Evolutionary conservation across 2,888 invertebrate species (phyloP), one percentile per base, ranked within the genome.

Genomic region (Mellilla xanthometata): DNA sequence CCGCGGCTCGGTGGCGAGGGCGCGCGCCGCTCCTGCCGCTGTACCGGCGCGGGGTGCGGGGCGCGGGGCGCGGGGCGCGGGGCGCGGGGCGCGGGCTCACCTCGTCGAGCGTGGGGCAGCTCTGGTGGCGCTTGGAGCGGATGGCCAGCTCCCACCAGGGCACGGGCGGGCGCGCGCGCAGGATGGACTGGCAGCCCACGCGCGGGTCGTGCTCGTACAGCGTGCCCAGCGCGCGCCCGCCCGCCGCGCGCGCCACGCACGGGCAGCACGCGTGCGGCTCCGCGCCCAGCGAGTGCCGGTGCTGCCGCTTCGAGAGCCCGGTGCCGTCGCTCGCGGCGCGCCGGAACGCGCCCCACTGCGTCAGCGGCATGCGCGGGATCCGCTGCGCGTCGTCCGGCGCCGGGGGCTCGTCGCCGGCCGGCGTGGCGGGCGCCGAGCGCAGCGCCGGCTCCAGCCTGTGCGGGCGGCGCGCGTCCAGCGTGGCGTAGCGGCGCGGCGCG

Each of bases 81-180:
- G 68, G 68, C 73, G 68, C 70, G 59, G 55, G 57, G 46, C 26
- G 44, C 45, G 54, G 41, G 62, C 87, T 76, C 75, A 90, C 86
- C 83, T 93, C 92, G 90, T 95, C 94, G 56, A 95, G 90, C 53
- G 94, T 93, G 32, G 96, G 96, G 76, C 96, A 96, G 65, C 95
- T 96, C 65, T 95, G 92, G 58, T 96, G 94, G 54, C 95, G 93
- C 63, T 93, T 93, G 57, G 94, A 93, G 61, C 93, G 92, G 35
- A 95, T 95, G 27, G 96, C 96, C 62, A 96, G 80, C 81, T 96
- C 96, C 94, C 95, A 96, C 96, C 96, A 96, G 0, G 96, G 96
- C 52, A 96, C 92, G 44, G 93, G 91, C 19, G 94, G 94, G 63
- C 93, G 93, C 44, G 92, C 90, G 23, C 93, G 81, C 34, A 93